phyloP scores from a whole-genome alignment of 2,797 vertebrate species.

The Poecilia picta region DNA sequence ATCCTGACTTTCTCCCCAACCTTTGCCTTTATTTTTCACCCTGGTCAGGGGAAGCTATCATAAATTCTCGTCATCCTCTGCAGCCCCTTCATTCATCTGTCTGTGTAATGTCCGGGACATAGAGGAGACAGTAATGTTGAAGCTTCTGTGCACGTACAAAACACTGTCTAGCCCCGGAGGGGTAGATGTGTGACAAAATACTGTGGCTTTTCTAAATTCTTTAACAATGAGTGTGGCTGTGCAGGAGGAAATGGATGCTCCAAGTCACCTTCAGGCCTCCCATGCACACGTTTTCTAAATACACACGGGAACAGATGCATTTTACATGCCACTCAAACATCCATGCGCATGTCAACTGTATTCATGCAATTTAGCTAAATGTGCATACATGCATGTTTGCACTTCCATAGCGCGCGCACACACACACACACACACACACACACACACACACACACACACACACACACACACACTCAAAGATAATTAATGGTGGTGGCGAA shows the following conservation, averaged over 20 bases:
- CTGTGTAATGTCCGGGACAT: conserved; percentile 21
- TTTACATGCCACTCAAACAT: conserved; percentile 7
- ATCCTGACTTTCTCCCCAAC: conserved; percentile 14
- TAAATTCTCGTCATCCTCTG: conserved; percentile 14
- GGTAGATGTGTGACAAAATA: conserved; percentile 51
- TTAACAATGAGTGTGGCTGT: conserved; percentile 54
- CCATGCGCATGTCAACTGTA: conserved; percentile 12
- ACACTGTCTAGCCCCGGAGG: conserved; percentile 38
- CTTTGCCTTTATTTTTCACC: conserved; percentile 26
- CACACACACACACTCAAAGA: conserved; percentile 41
- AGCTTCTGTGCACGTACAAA: conserved; percentile 42
- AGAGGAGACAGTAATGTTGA: conserved; percentile 24
- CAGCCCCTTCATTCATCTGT: conserved; percentile 15
- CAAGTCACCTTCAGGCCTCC: conserved; percentile 62
- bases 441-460: conserved; percentile 30
- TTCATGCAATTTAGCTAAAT: conserved; percentile 21
- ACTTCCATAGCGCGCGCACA: background rate
- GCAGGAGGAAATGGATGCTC: conserved; percentile 53
- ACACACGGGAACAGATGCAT: conserved; percentile 13
- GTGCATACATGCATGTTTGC: conserved; percentile 21
- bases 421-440: conserved; percentile 4
- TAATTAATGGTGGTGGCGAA: conserved; percentile 79
- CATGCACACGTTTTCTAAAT: conserved; percentile 27
- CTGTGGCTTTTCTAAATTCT: conserved; percentile 58
- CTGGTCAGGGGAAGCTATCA: conserved; percentile 18